Percentiles rank a stretch among this genome's conserved stretches.
phyloP scores from a whole-genome alignment of 1,140 invertebrate species.

The Mizuhopecten yessoensis region DNA sequence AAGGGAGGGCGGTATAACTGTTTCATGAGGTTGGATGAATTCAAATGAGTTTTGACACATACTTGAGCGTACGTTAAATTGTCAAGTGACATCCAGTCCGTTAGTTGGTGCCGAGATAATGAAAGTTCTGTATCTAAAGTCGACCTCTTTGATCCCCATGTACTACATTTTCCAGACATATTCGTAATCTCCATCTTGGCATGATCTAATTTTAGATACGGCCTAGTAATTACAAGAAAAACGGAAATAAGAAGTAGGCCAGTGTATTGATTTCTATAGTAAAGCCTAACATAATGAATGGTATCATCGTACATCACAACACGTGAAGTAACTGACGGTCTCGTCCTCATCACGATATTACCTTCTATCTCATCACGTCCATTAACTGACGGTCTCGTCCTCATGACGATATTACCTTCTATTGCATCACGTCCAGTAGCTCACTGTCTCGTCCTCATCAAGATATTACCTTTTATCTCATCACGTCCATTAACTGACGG shows the following conservation, averaged over 20 bases:
- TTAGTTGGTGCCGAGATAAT: background rate
- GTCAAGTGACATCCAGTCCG: too few relatives aligned
- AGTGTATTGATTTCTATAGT: background rate
- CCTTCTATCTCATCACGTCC: background rate
- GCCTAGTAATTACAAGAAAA: background rate
- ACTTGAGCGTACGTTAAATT: too few relatives aligned
- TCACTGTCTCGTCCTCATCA: too few relatives aligned
- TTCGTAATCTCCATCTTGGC: background rate
- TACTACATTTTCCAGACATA: background rate
- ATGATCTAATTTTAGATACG: slow-evolving; percentile 20
- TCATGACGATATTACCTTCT: too few relatives aligned
- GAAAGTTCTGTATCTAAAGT: background rate
- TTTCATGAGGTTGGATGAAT: too few relatives aligned
- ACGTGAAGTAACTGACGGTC: background rate
- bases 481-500: too few relatives aligned
- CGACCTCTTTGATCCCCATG: background rate
- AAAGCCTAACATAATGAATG: background rate
- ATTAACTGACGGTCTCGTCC: too few relatives aligned
- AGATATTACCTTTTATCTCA: too few relatives aligned
- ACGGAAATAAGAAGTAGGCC: background rate
- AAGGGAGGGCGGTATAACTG: too few relatives aligned
- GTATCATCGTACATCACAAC: background rate
- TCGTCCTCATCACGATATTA: background rate
- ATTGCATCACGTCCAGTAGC: too few relatives aligned
- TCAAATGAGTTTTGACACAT: too few relatives aligned